These are phyloP conservation scores for Opisthocomus hoazin DNA, from an alignment of 2,113 vertebrate species.

Conservation along the genomic window DNA sequence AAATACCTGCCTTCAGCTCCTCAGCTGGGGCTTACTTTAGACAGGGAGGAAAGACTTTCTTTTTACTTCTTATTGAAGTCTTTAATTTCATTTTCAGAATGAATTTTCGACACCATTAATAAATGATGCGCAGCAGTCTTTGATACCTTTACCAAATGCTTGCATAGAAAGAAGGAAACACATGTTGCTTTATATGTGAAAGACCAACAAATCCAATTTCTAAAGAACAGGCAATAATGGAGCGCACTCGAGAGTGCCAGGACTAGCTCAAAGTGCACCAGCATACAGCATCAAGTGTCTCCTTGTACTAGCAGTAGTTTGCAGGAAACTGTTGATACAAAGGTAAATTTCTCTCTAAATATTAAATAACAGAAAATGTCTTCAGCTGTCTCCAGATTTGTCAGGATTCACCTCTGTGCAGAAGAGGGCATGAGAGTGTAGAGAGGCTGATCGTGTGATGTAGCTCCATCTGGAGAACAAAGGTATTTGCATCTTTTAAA, in stretches of 20 bases:
- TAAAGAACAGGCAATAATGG: background rate
- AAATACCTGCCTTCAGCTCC: background rate
- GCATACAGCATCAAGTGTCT: background rate
- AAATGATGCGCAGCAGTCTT: background rate
- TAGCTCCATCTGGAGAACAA: background rate
- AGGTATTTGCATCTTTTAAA: background rate
- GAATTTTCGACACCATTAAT: background rate
- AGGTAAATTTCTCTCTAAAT: background rate
- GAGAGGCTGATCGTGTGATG: background rate
- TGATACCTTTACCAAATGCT: background rate
- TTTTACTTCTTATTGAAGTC: background rate
- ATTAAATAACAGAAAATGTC: background rate
- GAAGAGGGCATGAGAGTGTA: background rate
- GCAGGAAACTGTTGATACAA: background rate
- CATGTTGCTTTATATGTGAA: background rate
- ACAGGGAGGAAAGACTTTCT: background rate
- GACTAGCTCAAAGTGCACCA: background rate
- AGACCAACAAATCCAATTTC: background rate
- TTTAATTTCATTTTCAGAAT: background rate
- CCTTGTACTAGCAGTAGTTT: background rate
- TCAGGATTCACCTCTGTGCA: background rate
- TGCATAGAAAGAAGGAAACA: background rate
- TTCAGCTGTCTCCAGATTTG: background rate
- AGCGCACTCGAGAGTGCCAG: background rate
- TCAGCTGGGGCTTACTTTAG: background rate